phyloP scores from a whole-genome alignment of 2,797 vertebrate species.

The Dicrostonyx torquatus region DNA sequence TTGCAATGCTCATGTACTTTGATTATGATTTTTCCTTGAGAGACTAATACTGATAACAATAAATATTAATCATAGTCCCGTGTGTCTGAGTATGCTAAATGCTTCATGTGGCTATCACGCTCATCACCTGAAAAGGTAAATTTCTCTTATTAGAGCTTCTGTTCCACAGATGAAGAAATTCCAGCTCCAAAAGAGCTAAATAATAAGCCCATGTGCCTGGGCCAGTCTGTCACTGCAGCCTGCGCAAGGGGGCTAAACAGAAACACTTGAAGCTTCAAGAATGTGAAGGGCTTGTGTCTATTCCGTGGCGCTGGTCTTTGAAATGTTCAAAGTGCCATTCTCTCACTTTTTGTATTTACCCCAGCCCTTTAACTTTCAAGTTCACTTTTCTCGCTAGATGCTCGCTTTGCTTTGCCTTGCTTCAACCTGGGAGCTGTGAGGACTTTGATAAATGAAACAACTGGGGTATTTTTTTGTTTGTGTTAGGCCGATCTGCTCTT shows the following conservation, averaged over 20 bases:
- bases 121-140: background rate
- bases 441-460: constrained; percentile 67
- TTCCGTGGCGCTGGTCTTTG: constrained; percentile 37
- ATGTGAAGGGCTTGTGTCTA: background rate
- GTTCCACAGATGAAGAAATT: background rate
- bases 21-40: constrained; percentile 48
- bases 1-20: background rate
- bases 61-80: background rate
- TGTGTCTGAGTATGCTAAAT: background rate
- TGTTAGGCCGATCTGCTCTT: constrained; percentile 7
- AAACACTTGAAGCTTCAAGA: background rate
- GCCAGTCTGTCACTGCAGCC: background rate
- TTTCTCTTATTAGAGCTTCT: background rate
- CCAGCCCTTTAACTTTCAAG: constrained; percentile 39
- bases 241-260: background rate
- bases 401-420: constrained; percentile 50
- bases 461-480: background rate
- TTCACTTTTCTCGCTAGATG: constrained; percentile 56
- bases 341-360: background rate
- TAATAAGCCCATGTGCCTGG: background rate
- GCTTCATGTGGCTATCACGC: background rate
- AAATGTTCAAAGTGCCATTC: constrained; percentile 43
- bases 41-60: constrained; percentile 2
- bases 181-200: background rate
- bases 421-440: constrained; percentile 45